A percentile compares a stretch with the other conserved stretches of the same genome.
phyloP scores from a whole-genome alignment of 2,888 invertebrate genomes.

The Scaptomyza reducta region DNA sequence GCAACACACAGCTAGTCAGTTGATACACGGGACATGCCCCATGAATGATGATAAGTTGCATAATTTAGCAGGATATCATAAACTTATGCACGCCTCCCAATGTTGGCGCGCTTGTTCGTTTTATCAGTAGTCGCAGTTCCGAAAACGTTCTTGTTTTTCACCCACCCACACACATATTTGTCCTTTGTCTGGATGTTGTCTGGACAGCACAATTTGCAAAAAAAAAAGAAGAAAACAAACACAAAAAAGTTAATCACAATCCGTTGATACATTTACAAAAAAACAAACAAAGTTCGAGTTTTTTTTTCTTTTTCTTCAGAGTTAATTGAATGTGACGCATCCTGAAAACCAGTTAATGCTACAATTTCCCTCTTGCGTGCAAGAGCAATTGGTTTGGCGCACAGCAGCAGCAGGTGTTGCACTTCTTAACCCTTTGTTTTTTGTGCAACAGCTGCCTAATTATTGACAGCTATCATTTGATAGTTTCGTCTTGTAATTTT shows the following conservation, averaged over 20 bases:
- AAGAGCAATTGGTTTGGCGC: constrained; percentile 7
- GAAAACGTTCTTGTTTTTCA: constrained; percentile 14
- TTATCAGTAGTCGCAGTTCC: constrained; percentile 39
- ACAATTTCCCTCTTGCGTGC: constrained; percentile 2
- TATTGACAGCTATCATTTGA: constrained; percentile 10
- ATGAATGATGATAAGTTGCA: constrained; percentile 71
- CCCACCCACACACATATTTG: constrained; percentile 2
- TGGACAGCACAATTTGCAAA: constrained; percentile 8
- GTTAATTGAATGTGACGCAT: constrained; percentile 8
- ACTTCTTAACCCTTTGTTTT: constrained; percentile 3
- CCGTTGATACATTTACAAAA: constrained; percentile 2
- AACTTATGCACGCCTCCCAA: constrained; percentile 48
- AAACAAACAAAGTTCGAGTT: neutral
- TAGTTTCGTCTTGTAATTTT: constrained; percentile 3
- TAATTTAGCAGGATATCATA: constrained; percentile 77
- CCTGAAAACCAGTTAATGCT: constrained; percentile 14
- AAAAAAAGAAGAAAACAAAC: neutral
- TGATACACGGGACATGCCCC: constrained; percentile 3
- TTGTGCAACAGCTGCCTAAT: constrained; percentile 20
- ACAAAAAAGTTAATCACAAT: constrained; percentile 5
- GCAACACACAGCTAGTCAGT: constrained; percentile 14
- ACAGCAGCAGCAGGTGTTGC: constrained; percentile 42
- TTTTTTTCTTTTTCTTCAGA: neutral
- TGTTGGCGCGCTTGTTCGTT: constrained; percentile 21
- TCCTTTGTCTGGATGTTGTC: constrained; percentile 19